These are phyloP conservation scores for Hemaris fuciformis DNA, from an alignment of 2,888 invertebrate species.

Conservation along the genomic window DNA sequence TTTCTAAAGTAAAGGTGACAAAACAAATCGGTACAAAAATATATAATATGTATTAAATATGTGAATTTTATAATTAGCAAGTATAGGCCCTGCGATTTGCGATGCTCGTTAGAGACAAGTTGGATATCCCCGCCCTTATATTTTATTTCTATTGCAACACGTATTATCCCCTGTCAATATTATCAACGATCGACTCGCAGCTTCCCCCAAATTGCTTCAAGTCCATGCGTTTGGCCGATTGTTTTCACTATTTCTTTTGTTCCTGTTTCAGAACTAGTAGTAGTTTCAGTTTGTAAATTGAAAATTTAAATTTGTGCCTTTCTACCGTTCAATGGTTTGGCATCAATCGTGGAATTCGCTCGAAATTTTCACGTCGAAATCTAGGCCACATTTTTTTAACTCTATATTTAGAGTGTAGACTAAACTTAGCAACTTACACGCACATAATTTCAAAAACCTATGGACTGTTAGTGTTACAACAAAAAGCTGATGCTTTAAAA, in stretches of 20 bases:
- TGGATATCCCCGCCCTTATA: slow-evolving; percentile 41
- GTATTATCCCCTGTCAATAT: slow-evolving; percentile 72
- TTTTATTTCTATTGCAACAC: slow-evolving; percentile 64
- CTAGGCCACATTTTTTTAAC: too few species aligned
- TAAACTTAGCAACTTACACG: too few species aligned
- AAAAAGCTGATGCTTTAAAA: too few species aligned
- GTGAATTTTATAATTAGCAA: neutral
- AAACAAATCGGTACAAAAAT: neutral
- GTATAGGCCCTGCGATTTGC: slow-evolving; percentile 39
- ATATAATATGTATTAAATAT: neutral
- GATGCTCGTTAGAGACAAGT: slow-evolving; percentile 41
- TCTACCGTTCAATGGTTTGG: too few species aligned
- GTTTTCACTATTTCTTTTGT: slow-evolving; percentile 37
- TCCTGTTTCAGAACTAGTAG: neutral
- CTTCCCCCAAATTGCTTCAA: slow-evolving; percentile 57
- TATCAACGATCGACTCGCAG: slow-evolving; percentile 59
- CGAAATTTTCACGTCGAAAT: neutral
- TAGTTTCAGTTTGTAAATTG: too few species aligned
- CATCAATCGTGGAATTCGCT: too few species aligned
- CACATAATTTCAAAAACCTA: too few species aligned
- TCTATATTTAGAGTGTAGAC: too few species aligned
- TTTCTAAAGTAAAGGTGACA: neutral
- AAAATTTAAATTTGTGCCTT: too few species aligned
- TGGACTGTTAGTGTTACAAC: too few species aligned
- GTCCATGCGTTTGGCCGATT: slow-evolving; percentile 38